Evolutionary conservation across 1,140 invertebrate genomes (phyloP).

Genomic region (Macrocentrus cingulum): DNA sequence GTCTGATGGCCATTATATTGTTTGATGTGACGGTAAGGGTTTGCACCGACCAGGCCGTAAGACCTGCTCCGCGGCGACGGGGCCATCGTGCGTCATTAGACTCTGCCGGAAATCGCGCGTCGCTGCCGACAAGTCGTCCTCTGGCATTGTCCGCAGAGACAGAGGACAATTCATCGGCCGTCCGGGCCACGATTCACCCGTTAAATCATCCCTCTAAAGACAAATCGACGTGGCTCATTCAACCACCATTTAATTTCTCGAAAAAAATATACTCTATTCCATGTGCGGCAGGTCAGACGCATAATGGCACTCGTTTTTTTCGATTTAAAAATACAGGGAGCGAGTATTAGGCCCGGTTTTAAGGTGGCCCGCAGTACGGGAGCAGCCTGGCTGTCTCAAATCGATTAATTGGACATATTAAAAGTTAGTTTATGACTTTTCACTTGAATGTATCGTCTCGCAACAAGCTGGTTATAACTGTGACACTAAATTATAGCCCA

Average conservation of each 20-base stretch:
- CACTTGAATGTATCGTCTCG: slow-evolving; percentile 19
- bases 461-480: not conserved
- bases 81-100: not conserved
- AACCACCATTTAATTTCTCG: slow-evolving; percentile 4
- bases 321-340: slow-evolving; percentile 33
- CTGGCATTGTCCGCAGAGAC: not conserved
- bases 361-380: slow-evolving; percentile 58
- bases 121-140: not conserved
- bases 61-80: slow-evolving; percentile 44
- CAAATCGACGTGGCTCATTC: slow-evolving; percentile 4
- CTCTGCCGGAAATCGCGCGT: slow-evolving; percentile 19
- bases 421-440: slow-evolving; percentile 17
- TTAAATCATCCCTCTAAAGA: not conserved
- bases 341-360: slow-evolving; percentile 47
- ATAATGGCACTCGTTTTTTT: too few relatives aligned
- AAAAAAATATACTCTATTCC: slow-evolving; percentile 4
- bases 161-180: not conserved
- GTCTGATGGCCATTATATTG: slow-evolving; percentile 5
- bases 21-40: slow-evolving; percentile 49
- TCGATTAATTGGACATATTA: slow-evolving; percentile 48
- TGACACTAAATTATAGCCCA: too few relatives aligned
- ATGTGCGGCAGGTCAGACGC: too few relatives aligned
- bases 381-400: slow-evolving; percentile 54
- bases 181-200: not conserved
- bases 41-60: slow-evolving; percentile 51